These are phyloP conservation scores for Centropristis striata DNA, from an alignment of 2,113 vertebrate genomes.

Conservation along the genomic window DNA sequence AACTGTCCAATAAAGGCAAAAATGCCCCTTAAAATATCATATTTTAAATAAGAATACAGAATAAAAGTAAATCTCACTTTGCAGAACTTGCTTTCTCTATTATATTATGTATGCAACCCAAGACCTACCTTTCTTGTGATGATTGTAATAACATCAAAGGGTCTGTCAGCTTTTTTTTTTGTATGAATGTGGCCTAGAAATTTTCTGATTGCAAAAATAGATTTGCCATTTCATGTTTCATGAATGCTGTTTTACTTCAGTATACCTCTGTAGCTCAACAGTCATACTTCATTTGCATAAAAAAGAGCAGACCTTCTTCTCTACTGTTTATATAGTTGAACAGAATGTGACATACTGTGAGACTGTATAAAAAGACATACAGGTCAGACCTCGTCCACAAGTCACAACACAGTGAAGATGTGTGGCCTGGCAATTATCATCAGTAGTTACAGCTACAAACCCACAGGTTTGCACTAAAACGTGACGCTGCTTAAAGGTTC, in stretches of 20 bases:
- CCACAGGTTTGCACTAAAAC: background rate
- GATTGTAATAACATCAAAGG: slow-evolving; percentile 36
- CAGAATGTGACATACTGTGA: background rate
- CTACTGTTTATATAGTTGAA: slow-evolving; percentile 6
- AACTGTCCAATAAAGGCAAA: too few species aligned
- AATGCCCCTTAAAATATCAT: too few species aligned
- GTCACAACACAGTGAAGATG: background rate
- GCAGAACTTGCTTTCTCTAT: slow-evolving; percentile 4
- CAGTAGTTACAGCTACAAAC: background rate
- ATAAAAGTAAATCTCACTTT: slow-evolving; percentile 12
- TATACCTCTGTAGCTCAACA: slow-evolving; percentile 6
- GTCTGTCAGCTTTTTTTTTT: slow-evolving; percentile 9
- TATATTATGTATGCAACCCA: background rate
- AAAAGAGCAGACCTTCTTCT: background rate
- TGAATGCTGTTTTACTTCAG: slow-evolving; percentile 26
- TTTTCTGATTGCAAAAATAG: slow-evolving; percentile 44
- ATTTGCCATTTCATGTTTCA: slow-evolving; percentile 22
- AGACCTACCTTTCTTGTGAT: slow-evolving; percentile 23
- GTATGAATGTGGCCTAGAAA: slow-evolving; percentile 20
- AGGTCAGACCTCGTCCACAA: too few species aligned
- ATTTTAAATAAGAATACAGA: too few species aligned
- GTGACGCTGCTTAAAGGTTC: background rate
- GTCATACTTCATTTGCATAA: slow-evolving; percentile 22
- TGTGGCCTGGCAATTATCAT: background rate
- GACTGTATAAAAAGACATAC: too few species aligned